Base-by-base conservation (phyloP, 2,797 vertebrate species). In the Chelidonichthys spinosus region DNA sequence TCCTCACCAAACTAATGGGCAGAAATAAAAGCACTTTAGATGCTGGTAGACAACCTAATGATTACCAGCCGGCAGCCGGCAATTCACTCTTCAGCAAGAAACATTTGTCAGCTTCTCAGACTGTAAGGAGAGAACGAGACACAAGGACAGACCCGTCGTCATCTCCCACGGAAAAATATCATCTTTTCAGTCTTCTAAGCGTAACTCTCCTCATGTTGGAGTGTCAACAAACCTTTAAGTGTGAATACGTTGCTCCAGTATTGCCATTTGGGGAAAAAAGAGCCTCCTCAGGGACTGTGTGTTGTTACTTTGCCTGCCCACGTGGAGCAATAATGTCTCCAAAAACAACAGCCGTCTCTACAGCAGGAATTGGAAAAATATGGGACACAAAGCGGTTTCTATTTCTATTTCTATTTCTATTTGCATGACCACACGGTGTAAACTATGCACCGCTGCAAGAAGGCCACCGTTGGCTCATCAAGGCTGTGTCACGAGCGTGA, bases 21-120 rank as follows among this genome's bases (percentile, higher is more conserved):
- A 91, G 89, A 91, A 93, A 94, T 92, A 92, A 94, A 93, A 92
- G 89, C 90, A 94, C 91, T 91, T 90, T 89, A 86, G 88, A 86
- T 84, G 76, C 85, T 87, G 89, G 89, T 90, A 77, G 93, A 93
- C 92, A 94, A 93, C 90, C 91, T 93, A 81, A 93, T 93, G 91
- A 95, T 95, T 94, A 94, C 90, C 90, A 88, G 88, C 83, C 25
- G 93, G 94, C 93, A 94, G 93, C 84, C 84, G 71, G 88, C 93
- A 93, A 94, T 93, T 94, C 92, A 89, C 84, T 91, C 90, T 81
- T 92, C 86, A 92, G 89, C 81, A 78, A 25, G 74, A 89, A 25
- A 90, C 89, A 89, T 93, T 93, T 92, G 89, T 93, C 93, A 92
- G 85, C 78, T 78, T 77, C 87, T 87, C 86, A 86, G 89, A 89